Percentiles rank a stretch among this genome's conserved stretches.
These are phyloP conservation scores for Andrena fulva DNA, from an alignment of 2,888 invertebrate species.

Conservation along the genomic window DNA sequence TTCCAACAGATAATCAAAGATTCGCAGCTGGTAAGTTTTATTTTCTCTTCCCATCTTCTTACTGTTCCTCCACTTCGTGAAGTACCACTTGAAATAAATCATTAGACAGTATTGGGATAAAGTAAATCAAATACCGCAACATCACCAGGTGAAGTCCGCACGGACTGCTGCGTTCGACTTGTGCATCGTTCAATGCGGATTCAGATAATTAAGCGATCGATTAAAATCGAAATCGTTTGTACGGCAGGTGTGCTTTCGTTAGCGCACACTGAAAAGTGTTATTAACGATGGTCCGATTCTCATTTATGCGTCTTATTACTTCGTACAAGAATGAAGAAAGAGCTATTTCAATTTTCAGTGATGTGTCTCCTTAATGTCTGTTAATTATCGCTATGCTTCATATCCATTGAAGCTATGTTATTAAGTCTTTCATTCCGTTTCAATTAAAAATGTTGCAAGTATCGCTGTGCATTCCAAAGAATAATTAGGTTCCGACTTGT, in stretches of 20 bases:
- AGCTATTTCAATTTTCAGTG: constrained; percentile 46
- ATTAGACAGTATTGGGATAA: constrained; percentile 4
- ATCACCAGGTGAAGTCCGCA: constrained; percentile 6
- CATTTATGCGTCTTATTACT: constrained; percentile 31
- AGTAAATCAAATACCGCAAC: background rate
- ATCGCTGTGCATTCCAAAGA: too few species aligned
- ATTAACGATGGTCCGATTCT: constrained; percentile 41
- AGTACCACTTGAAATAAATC: too few species aligned
- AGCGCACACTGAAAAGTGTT: constrained; percentile 30
- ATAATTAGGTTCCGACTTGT: too few species aligned
- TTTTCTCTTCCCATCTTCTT: too few species aligned
- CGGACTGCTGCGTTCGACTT: constrained; percentile 1
- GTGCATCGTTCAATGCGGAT: constrained; percentile 17
- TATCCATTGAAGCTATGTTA: background rate
- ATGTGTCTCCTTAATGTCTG: background rate
- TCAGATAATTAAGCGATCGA: constrained; percentile 55
- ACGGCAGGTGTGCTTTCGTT: constrained; percentile 48
- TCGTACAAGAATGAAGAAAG: background rate
- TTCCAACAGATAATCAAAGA: too few species aligned
- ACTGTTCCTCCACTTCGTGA: background rate
- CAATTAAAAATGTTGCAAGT: background rate
- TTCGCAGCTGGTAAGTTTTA: too few species aligned
- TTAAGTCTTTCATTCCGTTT: background rate
- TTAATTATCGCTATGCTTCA: constrained; percentile 1
- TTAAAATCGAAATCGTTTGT: constrained; percentile 40